Base-by-base conservation (phyloP, 2,888 invertebrate genomes). In the Chymomyza fuscimana region DNA sequence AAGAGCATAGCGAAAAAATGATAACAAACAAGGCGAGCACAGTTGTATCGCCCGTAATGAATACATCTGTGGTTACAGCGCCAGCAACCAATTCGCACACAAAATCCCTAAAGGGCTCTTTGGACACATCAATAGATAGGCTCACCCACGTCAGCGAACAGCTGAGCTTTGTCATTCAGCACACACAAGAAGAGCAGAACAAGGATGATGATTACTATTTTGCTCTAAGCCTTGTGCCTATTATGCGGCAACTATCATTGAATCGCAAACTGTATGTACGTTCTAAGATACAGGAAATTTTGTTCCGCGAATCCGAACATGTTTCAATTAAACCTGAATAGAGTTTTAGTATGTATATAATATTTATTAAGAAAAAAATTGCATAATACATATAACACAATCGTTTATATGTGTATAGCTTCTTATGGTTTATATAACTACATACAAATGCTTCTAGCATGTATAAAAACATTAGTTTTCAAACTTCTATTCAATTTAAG, bases 151-250 rank as follows among this genome's bases (percentile, higher is more conserved):
- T 87, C 25, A 82, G 83, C 58, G 83, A 83, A 59, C 87, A 83
- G 40, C 59, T 83, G 9, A 80, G 68, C 56, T 83, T 82, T 29
- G 79, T 83, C 29, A 82, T 83, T n/a, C 83, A 83, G 65, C 87
- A 83, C 63, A 80, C 80, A 32, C 86, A 87, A 22, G 87, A 87
- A 16, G 82, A 87, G 32, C 74, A 73, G 0, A 69, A 19, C 25
- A 83, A 84, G 65, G 83, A 84, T 29, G 83, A 84, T 16, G 88
- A 84, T 22, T 86, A 84, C 59, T 87, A 86, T 62, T 84, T 87
- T 36, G 83, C 84, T 0, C 29, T 87, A 2, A 84, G 83, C 29
- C 69, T 84, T 58, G 81, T 84, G 29, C 84, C 83, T 5, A 72
- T 74, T 5, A 81, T 84, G 83, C 81, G 88, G 0, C 74, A 84